Percentiles rank a stretch among this genome's conserved stretches.
phyloP scores from a whole-genome alignment of 2,113 vertebrate species.

The Chloropsis hardwickii region DNA sequence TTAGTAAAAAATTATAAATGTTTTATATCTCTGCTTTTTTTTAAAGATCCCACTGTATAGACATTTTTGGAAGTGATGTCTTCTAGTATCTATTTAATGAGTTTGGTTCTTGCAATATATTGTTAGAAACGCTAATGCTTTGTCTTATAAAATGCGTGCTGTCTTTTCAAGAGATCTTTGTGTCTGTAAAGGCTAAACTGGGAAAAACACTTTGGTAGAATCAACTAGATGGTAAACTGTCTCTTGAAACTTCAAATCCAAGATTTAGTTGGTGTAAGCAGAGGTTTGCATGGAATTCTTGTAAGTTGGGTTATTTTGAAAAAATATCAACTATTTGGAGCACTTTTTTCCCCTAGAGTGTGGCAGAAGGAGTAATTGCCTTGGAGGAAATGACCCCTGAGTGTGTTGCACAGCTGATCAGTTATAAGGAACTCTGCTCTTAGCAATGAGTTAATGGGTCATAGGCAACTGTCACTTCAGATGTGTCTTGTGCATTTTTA shows the following conservation, averaged over 20 bases:
- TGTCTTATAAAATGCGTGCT: neutral
- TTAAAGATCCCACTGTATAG: fast-evolving
- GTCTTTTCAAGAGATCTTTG: neutral
- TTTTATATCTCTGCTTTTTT: neutral
- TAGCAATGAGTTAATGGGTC: neutral
- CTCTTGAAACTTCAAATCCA: neutral
- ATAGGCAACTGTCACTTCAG: neutral
- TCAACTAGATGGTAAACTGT: neutral
- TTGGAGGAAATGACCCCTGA: neutral
- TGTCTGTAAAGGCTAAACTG: neutral
- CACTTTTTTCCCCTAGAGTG: neutral
- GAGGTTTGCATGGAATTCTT: neutral
- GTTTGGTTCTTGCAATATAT: neutral
- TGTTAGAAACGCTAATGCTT: neutral
- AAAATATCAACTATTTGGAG: neutral
- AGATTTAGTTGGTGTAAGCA: neutral
- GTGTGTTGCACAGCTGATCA: neutral
- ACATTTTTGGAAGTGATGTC: neutral
- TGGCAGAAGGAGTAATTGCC: neutral
- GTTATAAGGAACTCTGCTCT: neutral
- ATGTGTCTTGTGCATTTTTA: neutral
- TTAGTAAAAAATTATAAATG: neutral
- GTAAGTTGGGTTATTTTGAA: neutral
- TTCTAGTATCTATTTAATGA: neutral
- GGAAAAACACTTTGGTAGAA: neutral